These are phyloP conservation scores for Parotocinclus haroldoi DNA, from an alignment of 2,797 vertebrate genomes.

Conservation along the genomic window DNA sequence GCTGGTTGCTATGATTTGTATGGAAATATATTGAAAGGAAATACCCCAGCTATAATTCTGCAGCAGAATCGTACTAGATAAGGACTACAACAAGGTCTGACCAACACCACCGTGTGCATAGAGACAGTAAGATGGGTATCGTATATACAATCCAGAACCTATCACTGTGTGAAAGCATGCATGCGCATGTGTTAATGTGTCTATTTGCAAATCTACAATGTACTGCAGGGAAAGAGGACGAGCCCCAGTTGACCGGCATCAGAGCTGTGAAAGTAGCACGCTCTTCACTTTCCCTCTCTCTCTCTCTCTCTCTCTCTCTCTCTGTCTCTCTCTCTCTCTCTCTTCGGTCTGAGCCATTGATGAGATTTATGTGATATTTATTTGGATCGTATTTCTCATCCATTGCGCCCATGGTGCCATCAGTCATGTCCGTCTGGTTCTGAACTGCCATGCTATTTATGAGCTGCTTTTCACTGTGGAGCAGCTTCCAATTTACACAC, in stretches of 20 bases:
- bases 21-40: no score
- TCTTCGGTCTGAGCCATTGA: constrained; percentile 36
- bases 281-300: background rate
- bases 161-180: background rate
- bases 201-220: constrained; percentile 41
- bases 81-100: no score
- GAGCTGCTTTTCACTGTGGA: constrained; percentile 56
- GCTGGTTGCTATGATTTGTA: no score
- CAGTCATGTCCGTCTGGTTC: constrained; percentile 45
- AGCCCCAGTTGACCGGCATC: constrained; percentile 57
- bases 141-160: no score
- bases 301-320: constrained; percentile 22
- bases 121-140: no score
- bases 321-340: constrained; percentile 19
- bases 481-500: constrained; percentile 63
- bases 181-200: constrained; percentile 15
- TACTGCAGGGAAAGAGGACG: constrained; percentile 64
- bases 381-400: constrained; percentile 59
- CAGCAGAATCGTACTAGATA: no score
- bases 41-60: no score
- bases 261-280: constrained; percentile 43
- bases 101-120: no score
- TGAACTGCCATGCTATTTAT: constrained; percentile 62
- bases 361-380: constrained; percentile 59
- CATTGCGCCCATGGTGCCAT: constrained; percentile 47